A percentile compares a stretch with the other conserved stretches of the same genome.
These are phyloP conservation scores for Orientallactaga bullata DNA, from an alignment of 2,113 vertebrate genomes.

Conservation along the genomic window DNA sequence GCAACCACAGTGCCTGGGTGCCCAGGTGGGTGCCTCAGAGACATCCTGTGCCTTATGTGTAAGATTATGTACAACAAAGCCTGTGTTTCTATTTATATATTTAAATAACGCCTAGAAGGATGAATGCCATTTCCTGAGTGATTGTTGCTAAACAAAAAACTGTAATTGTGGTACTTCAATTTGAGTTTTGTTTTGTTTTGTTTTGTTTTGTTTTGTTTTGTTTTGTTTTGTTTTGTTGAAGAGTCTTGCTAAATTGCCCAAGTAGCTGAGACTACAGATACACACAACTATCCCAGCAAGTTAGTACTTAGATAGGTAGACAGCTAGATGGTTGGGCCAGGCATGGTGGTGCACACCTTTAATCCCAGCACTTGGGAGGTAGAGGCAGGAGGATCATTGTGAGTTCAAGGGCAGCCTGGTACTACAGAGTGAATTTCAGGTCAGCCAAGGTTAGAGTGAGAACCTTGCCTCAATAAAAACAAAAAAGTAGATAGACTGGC, in stretches of 20 bases:
- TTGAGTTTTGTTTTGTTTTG: neutral
- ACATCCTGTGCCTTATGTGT: neutral
- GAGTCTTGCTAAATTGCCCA: neutral
- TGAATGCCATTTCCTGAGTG: conserved; percentile 4
- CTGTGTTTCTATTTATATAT: neutral
- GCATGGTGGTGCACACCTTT: no score
- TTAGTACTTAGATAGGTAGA: neutral
- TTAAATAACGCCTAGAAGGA: neutral
- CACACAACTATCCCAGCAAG: neutral
- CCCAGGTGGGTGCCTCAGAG: neutral
- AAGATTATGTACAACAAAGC: neutral
- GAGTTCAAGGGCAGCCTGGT: no score
- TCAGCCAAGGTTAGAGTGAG: no score
- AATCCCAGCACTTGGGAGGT: no score
- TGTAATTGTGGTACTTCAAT: neutral
- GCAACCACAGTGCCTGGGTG: neutral
- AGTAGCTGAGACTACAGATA: neutral
- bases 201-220: neutral
- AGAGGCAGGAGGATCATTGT: no score
- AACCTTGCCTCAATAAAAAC: no score
- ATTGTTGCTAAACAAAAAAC: neutral
- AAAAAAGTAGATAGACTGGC: no score
- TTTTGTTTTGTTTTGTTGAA: neutral
- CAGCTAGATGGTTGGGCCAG: no score
- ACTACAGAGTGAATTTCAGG: no score